A percentile compares a stretch with the other conserved stretches of the same genome.
phyloP scores from a whole-genome alignment of 2,797 vertebrate genomes.

The Vultur gryphus region DNA sequence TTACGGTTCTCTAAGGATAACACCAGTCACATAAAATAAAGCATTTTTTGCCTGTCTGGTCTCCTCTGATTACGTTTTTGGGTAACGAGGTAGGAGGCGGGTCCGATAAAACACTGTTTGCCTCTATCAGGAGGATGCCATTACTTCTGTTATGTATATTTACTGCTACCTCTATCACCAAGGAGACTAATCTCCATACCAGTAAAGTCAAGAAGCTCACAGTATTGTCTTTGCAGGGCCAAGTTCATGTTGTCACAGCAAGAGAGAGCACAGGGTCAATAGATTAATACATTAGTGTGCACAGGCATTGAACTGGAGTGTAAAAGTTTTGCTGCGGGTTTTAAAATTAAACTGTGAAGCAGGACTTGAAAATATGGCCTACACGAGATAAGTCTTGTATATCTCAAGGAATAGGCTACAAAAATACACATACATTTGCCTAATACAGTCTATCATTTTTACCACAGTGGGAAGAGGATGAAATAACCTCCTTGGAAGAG shows the following conservation, averaged over 20 bases:
- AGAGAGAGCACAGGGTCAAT: conserved; percentile 53
- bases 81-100: background rate
- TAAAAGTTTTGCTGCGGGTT: conserved; percentile 25
- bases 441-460: background rate
- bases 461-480: background rate
- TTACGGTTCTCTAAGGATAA: background rate
- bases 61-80: conserved; percentile 19
- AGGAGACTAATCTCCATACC: conserved; percentile 71
- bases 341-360: conserved; percentile 9
- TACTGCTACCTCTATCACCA: conserved; percentile 69
- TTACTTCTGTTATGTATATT: conserved; percentile 59
- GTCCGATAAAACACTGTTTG: conserved; percentile 13
- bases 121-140: conserved; percentile 16
- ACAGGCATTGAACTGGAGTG: background rate
- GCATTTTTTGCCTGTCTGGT: conserved; percentile 20
- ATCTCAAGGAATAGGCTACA: background rate
- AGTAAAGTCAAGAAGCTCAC: conserved; percentile 62
- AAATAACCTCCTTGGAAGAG: background rate
- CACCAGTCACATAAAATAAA: background rate
- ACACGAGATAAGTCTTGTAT: background rate
- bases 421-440: background rate
- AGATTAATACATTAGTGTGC: conserved; percentile 51
- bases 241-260: conserved; percentile 73
- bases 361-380: background rate
- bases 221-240: conserved; percentile 59